phyloP scores from a whole-genome alignment of 2,888 invertebrate species.

The Sminthurinus aureus region DNA sequence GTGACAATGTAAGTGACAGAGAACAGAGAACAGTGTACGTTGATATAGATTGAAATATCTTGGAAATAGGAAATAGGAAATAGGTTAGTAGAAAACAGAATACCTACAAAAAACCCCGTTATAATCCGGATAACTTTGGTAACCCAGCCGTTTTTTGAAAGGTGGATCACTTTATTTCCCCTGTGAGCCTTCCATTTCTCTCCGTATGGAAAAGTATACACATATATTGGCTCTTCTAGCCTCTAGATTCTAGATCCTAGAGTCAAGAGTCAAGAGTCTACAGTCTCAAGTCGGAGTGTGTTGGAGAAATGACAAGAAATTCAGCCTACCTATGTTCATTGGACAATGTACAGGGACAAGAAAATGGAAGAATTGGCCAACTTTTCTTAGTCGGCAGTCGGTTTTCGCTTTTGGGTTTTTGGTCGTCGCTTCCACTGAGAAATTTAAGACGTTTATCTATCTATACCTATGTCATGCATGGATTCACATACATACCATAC shows the following conservation, averaged over 20 bases:
- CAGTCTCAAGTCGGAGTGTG: neutral
- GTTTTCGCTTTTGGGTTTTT: neutral
- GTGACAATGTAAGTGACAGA: neutral
- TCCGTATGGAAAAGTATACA: neutral
- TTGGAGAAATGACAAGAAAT: constrained; percentile 26
- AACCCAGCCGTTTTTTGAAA: constrained; percentile 27
- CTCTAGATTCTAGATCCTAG: too few species aligned
- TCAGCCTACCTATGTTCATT: neutral
- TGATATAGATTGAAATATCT: too few species aligned
- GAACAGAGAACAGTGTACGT: neutral
- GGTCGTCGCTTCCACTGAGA: neutral
- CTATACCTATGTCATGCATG: too few species aligned
- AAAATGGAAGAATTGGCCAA: neutral
- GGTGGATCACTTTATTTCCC: constrained; percentile 42
- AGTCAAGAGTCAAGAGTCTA: too few species aligned
- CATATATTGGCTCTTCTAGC: too few species aligned
- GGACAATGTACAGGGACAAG: too few species aligned
- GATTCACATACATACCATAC: too few species aligned
- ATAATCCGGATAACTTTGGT: neutral
- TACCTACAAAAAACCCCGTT: too few species aligned
- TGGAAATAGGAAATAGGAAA: neutral
- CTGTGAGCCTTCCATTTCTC: constrained; percentile 29
- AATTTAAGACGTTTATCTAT: too few species aligned
- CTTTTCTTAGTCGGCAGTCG: neutral
- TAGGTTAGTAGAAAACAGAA: neutral